A percentile compares a stretch with the other conserved stretches of the same genome.
Evolutionary conservation across 2,888 invertebrate genomes (phyloP).

Genomic region (Falcaria lacertinaria): DNA sequence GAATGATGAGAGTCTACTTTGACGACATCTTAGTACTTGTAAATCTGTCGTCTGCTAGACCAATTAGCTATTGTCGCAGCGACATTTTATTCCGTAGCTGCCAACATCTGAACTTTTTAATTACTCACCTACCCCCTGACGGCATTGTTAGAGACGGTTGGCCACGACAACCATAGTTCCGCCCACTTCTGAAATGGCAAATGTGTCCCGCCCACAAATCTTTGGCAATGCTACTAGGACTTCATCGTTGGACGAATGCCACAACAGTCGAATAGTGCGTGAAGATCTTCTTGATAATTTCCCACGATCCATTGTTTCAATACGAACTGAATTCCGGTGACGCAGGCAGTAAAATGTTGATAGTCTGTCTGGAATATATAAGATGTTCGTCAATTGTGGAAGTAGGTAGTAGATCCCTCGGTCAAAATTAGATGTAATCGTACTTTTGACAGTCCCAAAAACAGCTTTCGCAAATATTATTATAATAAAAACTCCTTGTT

Average conservation of each 20-base stretch:
- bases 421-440: no score
- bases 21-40: no score
- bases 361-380: no score
- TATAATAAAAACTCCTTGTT: no score
- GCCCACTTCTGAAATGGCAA: slow-evolving; percentile 19
- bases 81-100: background rate
- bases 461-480: no score
- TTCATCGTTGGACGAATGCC: background rate
- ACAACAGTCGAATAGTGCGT: background rate
- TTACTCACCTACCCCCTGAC: background rate
- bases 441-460: no score
- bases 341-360: no score
- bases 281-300: background rate
- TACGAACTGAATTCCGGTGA: background rate
- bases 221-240: slow-evolving; percentile 26
- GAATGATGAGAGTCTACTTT: no score
- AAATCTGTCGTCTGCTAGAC: background rate
- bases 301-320: background rate
- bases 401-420: no score
- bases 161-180: slow-evolving; percentile 19
- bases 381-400: no score
- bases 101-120: background rate
- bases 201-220: slow-evolving; percentile 31
- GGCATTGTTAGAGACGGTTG: slow-evolving; percentile 23
- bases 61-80: background rate